Base-by-base conservation (phyloP, 2,113 vertebrate species). In the Brachyhypopomus occidentalis region DNA sequence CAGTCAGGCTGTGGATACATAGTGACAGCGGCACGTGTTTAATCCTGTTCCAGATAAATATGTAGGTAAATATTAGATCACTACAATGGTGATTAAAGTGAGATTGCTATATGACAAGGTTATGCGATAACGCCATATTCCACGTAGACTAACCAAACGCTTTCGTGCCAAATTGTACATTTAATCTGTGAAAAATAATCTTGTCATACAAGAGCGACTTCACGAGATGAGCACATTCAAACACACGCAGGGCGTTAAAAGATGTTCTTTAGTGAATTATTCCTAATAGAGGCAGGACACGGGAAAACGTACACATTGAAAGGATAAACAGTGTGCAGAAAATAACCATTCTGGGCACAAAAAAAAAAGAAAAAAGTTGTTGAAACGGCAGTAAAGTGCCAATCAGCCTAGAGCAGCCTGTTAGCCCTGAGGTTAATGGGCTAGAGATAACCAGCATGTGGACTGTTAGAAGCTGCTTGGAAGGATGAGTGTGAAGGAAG, bases 321-420 rank as follows among this genome's bases (percentile, higher is more conserved):
- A 79, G 34, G 22, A 58, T 56, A 14, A 36, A 19, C 52, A 27
- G 2, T 27, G 45, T 67, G 45, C 45, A 23, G 23, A n/a, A 69
- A 69, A 78, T 1, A 69, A 27, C 63, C 30, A 19, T 5, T 41
- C 7, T 45, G 9, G 12, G 4, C 52, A 41, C 5, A 78, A 67
- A 66, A 16, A 52, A 1, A 52, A 52, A 52, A 48, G 11, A 52
- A 52, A 52, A 52, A 11, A 45, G 20, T n/a, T 63, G 20, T 70
- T 59, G 41, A 71, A 71, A 7, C 55, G 59, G 77, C 55, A 38
- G 77, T 79, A 79, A 79, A 79, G 55, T 71, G 17, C 41, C 64
- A 58, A 23, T 60, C 77, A 60, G 8, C 55, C 19, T 30, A 9
- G 22, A 6, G 66, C 64, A 71, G 70, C 77, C 66, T 79, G 34